These are phyloP conservation scores for Limenitis camilla DNA, from an alignment of 2,888 invertebrate species.

Conservation along the genomic window DNA sequence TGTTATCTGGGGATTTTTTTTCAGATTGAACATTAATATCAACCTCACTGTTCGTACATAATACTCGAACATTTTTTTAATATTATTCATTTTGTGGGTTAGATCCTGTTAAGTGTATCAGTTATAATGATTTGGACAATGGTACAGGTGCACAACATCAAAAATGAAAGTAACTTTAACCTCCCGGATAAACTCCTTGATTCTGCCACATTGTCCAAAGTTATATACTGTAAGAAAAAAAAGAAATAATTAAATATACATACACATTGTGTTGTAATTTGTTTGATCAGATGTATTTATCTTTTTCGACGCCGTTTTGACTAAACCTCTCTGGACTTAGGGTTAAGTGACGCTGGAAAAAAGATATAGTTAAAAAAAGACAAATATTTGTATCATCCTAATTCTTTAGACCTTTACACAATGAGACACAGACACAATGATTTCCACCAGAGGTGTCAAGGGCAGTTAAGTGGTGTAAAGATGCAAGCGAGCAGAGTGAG, in stretches of 20 bases:
- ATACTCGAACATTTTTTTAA: no score
- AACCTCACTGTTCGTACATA: no score
- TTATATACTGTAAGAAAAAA: conserved; percentile 35
- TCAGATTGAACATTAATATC: no score
- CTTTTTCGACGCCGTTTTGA: conserved; percentile 62
- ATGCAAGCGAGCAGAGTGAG: no score
- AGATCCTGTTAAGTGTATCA: not conserved
- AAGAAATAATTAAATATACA: conserved; percentile 37
- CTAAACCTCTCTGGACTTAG: conserved; percentile 27
- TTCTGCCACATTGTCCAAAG: conserved; percentile 63
- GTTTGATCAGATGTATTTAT: conserved; percentile 54
- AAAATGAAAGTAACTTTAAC: conserved; percentile 31
- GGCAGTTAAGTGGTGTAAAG: no score
- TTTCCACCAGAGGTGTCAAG: no score
- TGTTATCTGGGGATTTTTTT: no score
- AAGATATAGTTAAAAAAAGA: not conserved
- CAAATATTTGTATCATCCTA: not conserved
- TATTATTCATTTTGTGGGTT: not conserved
- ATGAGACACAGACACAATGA: no score
- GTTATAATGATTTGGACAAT: conserved; percentile 14
- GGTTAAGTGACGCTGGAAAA: conserved; percentile 29
- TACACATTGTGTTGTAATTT: conserved; percentile 72
- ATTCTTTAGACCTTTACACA: no score
- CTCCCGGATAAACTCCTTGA: conserved; percentile 67
- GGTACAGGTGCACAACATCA: conserved; percentile 15